Percentiles rank a stretch among this genome's conserved stretches.
Evolutionary conservation across 2,888 invertebrate genomes (phyloP).

Genomic region (Hirtodrosophila trivittata): DNA sequence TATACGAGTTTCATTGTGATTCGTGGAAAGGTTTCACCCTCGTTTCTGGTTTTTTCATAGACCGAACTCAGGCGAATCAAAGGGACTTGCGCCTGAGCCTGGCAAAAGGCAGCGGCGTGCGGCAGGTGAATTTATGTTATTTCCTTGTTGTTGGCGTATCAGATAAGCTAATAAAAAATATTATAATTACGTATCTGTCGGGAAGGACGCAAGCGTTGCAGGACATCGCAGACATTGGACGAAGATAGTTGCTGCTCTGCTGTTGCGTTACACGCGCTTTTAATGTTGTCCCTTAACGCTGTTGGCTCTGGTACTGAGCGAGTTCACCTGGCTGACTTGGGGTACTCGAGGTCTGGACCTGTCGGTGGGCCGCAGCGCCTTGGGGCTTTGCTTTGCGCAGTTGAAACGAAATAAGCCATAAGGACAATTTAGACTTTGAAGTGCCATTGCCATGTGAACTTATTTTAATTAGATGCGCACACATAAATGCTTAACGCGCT

Average conservation of each 20-base stretch:
- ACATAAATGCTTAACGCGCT: slow-evolving; percentile 75
- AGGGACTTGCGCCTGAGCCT: slow-evolving; percentile 24
- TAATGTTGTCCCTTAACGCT: slow-evolving; percentile 57
- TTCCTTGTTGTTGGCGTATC: slow-evolving; percentile 80
- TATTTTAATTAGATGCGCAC: slow-evolving; percentile 77
- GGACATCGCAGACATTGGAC: slow-evolving; percentile 40
- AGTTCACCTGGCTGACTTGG: slow-evolving; percentile 23
- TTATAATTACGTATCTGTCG: slow-evolving; percentile 82
- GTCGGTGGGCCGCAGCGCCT: slow-evolving; percentile 42
- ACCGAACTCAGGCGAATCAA: slow-evolving; percentile 53
- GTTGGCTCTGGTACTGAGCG: slow-evolving; percentile 8
- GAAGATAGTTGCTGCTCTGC: slow-evolving; percentile 45
- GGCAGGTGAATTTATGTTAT: slow-evolving; percentile 80
- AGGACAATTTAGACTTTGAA: slow-evolving; percentile 78
- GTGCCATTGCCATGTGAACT: slow-evolving; percentile 77
- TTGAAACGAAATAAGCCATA: slow-evolving; percentile 74
- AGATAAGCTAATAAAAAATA: slow-evolving; percentile 84
- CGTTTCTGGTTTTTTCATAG: slow-evolving; percentile 29
- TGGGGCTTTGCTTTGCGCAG: slow-evolving; percentile 32
- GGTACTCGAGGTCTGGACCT: neutral
- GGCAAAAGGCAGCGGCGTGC: slow-evolving; percentile 31
- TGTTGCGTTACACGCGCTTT: slow-evolving; percentile 51
- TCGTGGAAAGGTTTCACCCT: neutral
- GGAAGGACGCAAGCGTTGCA: slow-evolving; percentile 46
- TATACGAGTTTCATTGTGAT: slow-evolving; percentile 7